Conservation (phyloP, 2,888 invertebrate genomes). For the Papilio elwesi region DNA sequence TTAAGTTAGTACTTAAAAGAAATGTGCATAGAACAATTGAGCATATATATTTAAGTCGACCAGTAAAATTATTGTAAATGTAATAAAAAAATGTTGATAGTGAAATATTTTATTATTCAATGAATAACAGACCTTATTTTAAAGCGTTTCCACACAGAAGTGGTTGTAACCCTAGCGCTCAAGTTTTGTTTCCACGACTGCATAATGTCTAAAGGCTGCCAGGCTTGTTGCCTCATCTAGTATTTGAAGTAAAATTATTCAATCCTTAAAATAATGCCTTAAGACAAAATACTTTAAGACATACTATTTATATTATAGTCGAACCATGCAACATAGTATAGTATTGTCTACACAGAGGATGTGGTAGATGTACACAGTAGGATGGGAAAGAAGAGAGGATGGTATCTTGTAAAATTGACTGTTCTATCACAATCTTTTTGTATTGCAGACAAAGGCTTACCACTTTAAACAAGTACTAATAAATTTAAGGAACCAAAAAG, state of each 20-base stretch:
- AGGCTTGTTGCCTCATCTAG: constrained; percentile 4
- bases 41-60: too few species aligned
- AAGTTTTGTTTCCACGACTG: constrained; percentile 59
- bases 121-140: constrained; percentile 39
- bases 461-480: too few species aligned
- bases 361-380: too few species aligned
- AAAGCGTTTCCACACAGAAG: constrained; percentile 32
- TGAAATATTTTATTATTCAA: constrained; percentile 14
- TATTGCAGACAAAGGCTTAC: too few species aligned
- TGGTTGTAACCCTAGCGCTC: constrained; percentile 27
- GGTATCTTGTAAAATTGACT: neutral
- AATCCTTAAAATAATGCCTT: neutral
- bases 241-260: constrained; percentile 14
- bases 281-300: constrained; percentile 7
- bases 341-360: neutral
- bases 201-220: constrained; percentile 48
- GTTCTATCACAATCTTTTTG: neutral
- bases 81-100: too few species aligned
- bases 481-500: too few species aligned
- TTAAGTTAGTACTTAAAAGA: too few species aligned
- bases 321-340: neutral
- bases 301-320: neutral
- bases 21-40: too few species aligned
- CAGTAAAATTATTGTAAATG: too few species aligned
- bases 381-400: too few species aligned